These are phyloP conservation scores for Callitettix versicolor DNA, from an alignment of 1,140 invertebrate genomes.

Conservation along the genomic window DNA sequence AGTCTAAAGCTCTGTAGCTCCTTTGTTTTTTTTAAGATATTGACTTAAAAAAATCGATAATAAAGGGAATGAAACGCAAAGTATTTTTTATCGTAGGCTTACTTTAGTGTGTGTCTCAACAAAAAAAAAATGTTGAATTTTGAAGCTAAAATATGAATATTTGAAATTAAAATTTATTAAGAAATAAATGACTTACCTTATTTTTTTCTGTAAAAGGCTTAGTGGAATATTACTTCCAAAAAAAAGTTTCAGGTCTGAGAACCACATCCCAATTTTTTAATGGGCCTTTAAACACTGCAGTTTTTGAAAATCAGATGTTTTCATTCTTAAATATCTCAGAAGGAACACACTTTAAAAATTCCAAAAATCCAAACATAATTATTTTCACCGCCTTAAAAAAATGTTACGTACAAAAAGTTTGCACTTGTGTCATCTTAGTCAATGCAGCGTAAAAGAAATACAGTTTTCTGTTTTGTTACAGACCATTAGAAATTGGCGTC, in stretches of 20 bases:
- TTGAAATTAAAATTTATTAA: neutral
- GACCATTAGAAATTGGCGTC: constrained; percentile 59
- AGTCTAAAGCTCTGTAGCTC: neutral
- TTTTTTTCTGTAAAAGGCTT: neutral
- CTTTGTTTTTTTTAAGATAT: neutral
- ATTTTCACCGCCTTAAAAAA: too few relatives aligned
- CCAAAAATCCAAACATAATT: neutral
- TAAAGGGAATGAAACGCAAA: neutral
- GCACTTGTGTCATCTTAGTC: too few relatives aligned
- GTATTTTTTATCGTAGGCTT: neutral
- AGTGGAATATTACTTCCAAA: neutral
- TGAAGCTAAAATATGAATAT: neutral
- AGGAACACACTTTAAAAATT: neutral
- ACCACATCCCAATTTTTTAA: neutral
- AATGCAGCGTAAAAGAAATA: too few relatives aligned
- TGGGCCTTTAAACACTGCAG: neutral
- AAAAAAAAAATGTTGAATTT: neutral
- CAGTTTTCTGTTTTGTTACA: constrained; percentile 29
- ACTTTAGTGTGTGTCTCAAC: too few relatives aligned
- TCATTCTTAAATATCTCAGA: neutral
- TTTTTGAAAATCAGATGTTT: neutral
- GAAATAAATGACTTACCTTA: neutral
- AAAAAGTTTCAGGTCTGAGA: neutral
- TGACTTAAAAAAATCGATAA: neutral
- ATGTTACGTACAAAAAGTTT: too few relatives aligned